Evolutionary conservation across 2,888 invertebrate species (phyloP).

Genomic region (Marasmarcha lunaedactyla): DNA sequence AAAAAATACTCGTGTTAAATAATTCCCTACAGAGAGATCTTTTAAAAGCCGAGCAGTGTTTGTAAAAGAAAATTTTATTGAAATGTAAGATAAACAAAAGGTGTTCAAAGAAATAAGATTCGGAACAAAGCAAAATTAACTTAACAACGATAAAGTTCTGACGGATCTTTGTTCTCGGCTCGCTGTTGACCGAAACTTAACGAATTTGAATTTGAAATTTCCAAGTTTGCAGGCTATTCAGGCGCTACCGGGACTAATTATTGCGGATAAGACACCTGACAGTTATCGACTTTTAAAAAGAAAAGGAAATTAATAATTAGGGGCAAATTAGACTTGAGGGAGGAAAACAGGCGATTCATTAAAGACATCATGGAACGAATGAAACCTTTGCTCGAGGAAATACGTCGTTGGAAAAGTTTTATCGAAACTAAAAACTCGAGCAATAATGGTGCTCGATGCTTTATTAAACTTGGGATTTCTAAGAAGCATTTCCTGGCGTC

Average conservation of each 20-base stretch:
- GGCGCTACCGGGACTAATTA: background rate
- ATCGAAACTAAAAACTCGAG: no score
- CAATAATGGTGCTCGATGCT: no score
- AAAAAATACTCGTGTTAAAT: no score
- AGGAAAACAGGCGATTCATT: no score
- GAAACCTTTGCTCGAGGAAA: no score
- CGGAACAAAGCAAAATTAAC: background rate
- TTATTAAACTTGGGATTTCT: no score
- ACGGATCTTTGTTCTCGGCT: slow-evolving; percentile 9
- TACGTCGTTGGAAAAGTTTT: no score
- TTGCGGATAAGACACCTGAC: slow-evolving; percentile 1
- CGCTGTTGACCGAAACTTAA: slow-evolving; percentile 28
- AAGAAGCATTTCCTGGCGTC: slow-evolving; percentile 14
- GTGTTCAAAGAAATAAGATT: slow-evolving; percentile 1
- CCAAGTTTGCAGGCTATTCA: slow-evolving; percentile 21
- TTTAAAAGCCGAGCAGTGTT: background rate
- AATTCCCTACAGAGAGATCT: no score
- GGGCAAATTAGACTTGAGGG: no score
- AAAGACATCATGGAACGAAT: no score
- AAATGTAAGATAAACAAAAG: background rate
- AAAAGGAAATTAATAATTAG: background rate
- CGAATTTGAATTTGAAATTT: slow-evolving; percentile 58
- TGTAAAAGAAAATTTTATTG: background rate
- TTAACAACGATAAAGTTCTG: background rate
- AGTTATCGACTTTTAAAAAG: background rate